phyloP scores from a whole-genome alignment of 2,797 vertebrate genomes.

The Platyrinchus mystaceus region DNA sequence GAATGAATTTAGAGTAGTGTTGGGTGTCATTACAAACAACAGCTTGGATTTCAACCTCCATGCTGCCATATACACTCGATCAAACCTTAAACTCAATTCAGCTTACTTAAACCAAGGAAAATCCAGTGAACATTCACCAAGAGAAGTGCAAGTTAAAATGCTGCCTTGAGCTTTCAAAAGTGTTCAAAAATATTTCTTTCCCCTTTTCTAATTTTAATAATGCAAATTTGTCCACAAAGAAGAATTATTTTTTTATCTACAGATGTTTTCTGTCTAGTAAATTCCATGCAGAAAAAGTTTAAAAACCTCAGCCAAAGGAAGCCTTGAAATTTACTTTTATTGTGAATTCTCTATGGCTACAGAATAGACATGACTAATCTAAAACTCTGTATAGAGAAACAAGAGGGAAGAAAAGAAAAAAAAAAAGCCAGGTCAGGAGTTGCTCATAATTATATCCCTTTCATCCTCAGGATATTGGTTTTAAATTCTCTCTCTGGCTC shows the following conservation, averaged over 20 bases:
- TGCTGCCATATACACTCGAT: background rate
- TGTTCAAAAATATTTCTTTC: background rate
- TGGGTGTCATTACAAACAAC: background rate
- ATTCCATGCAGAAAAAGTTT: background rate
- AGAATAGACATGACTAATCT: background rate
- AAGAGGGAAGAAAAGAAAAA: background rate
- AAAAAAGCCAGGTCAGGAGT: background rate
- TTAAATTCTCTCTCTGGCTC: background rate
- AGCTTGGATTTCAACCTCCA: background rate
- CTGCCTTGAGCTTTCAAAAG: background rate
- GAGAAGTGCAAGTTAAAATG: background rate
- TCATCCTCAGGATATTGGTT: slow-evolving; percentile 9
- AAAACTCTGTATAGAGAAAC: background rate
- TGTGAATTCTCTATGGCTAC: background rate
- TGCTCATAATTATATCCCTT: background rate
- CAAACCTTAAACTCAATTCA: background rate
- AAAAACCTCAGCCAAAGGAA: background rate
- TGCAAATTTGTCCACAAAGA: background rate
- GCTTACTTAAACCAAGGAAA: background rate
- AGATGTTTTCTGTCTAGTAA: background rate
- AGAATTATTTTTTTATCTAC: background rate
- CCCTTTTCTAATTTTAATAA: background rate
- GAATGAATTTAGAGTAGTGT: background rate
- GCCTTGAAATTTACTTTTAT: background rate
- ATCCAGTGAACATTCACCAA: background rate